phyloP scores from a whole-genome alignment of 2,797 vertebrate species.

The Tauraco hartlaubi region DNA sequence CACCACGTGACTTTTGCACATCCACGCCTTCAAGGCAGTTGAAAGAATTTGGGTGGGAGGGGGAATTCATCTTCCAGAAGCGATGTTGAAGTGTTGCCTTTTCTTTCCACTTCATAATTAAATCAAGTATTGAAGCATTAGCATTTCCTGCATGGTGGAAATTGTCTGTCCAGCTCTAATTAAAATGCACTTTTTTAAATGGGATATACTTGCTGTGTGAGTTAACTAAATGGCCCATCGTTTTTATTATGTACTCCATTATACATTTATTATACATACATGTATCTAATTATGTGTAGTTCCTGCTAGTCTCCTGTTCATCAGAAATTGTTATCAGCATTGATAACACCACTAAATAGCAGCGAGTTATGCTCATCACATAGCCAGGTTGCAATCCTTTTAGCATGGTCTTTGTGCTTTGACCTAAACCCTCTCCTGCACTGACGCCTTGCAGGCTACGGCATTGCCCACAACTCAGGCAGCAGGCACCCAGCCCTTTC shows the following conservation, averaged over 20 bases:
- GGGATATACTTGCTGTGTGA: neutral
- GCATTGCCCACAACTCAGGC: neutral
- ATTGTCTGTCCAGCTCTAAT: neutral
- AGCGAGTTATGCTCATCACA: rapidly evolving
- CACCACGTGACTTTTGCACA: neutral
- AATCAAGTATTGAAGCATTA: neutral
- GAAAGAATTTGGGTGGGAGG: neutral
- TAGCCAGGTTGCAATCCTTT: neutral
- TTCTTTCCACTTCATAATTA: neutral
- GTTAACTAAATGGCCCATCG: neutral
- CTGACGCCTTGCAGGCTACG: neutral
- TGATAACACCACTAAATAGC: neutral
- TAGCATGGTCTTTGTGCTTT: neutral
- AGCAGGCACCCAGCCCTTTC: too few species aligned
- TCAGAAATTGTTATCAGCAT: neutral
- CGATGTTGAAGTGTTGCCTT: neutral
- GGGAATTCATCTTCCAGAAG: neutral
- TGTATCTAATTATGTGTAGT: neutral
- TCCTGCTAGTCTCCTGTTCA: neutral
- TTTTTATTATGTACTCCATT: neutral
- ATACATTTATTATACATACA: neutral
- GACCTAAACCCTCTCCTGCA: neutral
- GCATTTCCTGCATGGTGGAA: neutral
- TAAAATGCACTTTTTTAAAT: neutral
- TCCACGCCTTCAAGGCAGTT: neutral